A percentile compares a stretch with the other conserved stretches of the same genome.
These are phyloP conservation scores for Gymnocypris eckloni DNA, from an alignment of 2,797 vertebrate genomes.

Conservation along the genomic window DNA sequence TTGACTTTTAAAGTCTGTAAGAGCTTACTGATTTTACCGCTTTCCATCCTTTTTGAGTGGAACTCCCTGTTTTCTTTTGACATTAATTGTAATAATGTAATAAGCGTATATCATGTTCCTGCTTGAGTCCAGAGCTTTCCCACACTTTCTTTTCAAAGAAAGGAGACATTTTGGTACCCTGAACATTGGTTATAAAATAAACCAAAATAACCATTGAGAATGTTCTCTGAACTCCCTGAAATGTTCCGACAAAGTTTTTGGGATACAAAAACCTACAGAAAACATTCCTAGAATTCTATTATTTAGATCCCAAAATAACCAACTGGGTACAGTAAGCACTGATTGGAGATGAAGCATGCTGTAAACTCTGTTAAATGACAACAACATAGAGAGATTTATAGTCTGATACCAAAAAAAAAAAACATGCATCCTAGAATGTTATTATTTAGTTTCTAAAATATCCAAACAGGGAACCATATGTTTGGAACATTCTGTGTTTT, in stretches of 20 bases:
- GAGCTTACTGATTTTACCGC: background rate
- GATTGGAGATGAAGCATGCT: background rate
- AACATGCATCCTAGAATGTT: background rate
- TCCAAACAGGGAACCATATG: too few relatives aligned
- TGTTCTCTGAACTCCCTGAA: background rate
- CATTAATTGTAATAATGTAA: background rate
- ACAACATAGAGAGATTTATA: background rate
- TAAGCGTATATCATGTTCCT: background rate
- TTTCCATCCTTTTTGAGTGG: background rate
- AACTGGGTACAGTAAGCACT: background rate
- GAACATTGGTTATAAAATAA: background rate
- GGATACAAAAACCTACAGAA: background rate
- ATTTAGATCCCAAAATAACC: background rate
- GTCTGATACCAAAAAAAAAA: background rate
- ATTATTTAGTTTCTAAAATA: background rate
- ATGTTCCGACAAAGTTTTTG: background rate
- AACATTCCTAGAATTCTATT: background rate
- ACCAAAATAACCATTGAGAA: background rate
- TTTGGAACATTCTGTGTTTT: background rate
- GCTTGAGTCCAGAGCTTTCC: constrained; percentile 13
- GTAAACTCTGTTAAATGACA: background rate
- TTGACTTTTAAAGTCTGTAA: constrained; percentile 4
- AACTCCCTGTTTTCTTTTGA: background rate
- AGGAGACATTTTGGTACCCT: background rate
- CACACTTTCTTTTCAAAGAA: background rate